A percentile compares a stretch with the other conserved stretches of the same genome.
phyloP scores from a whole-genome alignment of 2,888 invertebrate genomes.

The Lordiphosa andalusiaca region DNA sequence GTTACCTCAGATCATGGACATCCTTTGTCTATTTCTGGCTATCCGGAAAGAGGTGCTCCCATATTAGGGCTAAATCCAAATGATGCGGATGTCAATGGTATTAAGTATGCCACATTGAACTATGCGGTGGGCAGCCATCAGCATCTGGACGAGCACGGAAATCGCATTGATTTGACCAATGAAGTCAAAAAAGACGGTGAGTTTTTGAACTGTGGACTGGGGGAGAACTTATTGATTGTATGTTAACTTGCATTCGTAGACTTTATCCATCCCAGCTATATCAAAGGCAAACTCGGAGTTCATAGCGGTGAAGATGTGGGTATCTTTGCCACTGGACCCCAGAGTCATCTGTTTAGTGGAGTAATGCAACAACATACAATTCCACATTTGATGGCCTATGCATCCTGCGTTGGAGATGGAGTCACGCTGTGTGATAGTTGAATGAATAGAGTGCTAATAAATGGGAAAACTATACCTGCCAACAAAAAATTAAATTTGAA shows the following conservation, averaged over 20 bases:
- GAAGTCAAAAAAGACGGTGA: slow-evolving; percentile 40
- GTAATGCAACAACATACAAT: slow-evolving; percentile 89
- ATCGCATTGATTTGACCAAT: slow-evolving; percentile 56
- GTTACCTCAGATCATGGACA: slow-evolving; percentile 91
- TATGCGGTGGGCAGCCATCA: slow-evolving; percentile 85
- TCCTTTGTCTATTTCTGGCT: slow-evolving; percentile 88
- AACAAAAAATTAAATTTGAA: no score
- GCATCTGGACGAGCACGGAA: slow-evolving; percentile 50
- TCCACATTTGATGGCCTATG: slow-evolving; percentile 87
- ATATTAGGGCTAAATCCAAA: slow-evolving; percentile 81
- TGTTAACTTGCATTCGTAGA: slow-evolving; percentile 11
- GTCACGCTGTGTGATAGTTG: slow-evolving; percentile 53
- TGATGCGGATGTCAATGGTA: slow-evolving; percentile 82
- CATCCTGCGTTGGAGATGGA: slow-evolving; percentile 85
- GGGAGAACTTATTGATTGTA: neutral
- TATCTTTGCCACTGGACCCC: slow-evolving; percentile 88
- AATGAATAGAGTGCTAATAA: neutral
- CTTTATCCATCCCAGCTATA: slow-evolving; percentile 80
- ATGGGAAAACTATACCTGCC: no score
- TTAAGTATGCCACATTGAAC: slow-evolving; percentile 85
- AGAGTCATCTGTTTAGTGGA: slow-evolving; percentile 89
- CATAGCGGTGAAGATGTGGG: slow-evolving; percentile 90
- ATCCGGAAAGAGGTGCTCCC: slow-evolving; percentile 81
- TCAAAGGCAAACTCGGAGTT: slow-evolving; percentile 82
- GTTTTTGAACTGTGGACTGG: neutral